Conservation (phyloP, 30 jellyfish, hydroid and myxozoan species). For the Pseudorhiza aurosa region DNA sequence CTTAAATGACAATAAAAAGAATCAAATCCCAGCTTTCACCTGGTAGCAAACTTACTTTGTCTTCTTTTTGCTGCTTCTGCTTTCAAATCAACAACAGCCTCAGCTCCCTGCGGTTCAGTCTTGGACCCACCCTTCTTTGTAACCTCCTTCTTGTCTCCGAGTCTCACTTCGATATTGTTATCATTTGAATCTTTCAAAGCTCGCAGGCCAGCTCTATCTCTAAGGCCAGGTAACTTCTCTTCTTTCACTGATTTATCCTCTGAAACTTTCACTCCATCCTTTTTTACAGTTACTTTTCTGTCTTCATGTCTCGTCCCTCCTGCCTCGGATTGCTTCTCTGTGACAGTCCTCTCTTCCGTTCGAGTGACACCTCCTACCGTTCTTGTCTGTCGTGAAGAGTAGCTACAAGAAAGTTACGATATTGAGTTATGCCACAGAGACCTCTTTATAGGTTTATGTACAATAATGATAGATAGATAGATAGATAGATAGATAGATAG, state of each 20-base stretch:
- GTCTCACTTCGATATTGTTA: conserved; percentile 33
- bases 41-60: conserved; percentile 35
- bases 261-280: conserved; percentile 39
- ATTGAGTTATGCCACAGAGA: too few species aligned
- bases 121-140: conserved; percentile 18
- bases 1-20: too few species aligned
- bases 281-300: conserved; percentile 8
- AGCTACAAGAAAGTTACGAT: conserved; percentile 9
- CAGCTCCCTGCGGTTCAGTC: conserved; percentile 50
- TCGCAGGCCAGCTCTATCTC: conserved; percentile 4
- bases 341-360: conserved; percentile 21
- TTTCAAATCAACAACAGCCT: conserved; percentile 70
- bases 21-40: too few species aligned
- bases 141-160: conserved; percentile 22
- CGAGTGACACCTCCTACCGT: conserved; percentile 51
- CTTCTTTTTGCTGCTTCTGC: conserved; percentile 75
- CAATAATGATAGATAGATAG: too few species aligned
- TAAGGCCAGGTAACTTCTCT: conserved; percentile 34
- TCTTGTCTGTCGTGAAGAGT: conserved; percentile 43
- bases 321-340: conserved; percentile 18
- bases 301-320: conserved; percentile 43
- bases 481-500: too few species aligned
- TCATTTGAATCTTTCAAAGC: conserved; percentile 42
- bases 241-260: conserved; percentile 20
- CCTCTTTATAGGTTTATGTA: too few species aligned